Percentiles rank a stretch among this genome's conserved stretches.
phyloP scores from a whole-genome alignment of 2,888 invertebrate species.

The Drosophila koepferae region DNA sequence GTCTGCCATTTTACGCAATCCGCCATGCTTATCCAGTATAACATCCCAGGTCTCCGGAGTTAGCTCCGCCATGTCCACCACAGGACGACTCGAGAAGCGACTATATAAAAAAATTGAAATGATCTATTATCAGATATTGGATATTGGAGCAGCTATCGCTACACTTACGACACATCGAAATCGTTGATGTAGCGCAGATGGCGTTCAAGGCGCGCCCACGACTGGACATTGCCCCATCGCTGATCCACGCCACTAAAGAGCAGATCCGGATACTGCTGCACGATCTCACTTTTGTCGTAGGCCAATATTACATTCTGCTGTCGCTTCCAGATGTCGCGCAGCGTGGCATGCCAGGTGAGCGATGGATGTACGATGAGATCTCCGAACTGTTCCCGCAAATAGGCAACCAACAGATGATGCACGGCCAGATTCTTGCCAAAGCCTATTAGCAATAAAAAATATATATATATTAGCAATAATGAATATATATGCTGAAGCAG shows the following conservation, averaged over 20 bases:
- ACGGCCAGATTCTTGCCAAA: conserved; percentile 85
- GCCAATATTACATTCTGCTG: conserved; percentile 86
- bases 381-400: conserved; percentile 86
- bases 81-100: conserved; percentile 83
- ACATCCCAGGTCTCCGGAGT: conserved; percentile 88
- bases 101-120: conserved; percentile 36
- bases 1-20: conserved; percentile 88
- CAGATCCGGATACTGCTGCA: conserved; percentile 80
- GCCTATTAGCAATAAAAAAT: conserved; percentile 72
- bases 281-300: conserved; percentile 85
- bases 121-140: too few relatives aligned
- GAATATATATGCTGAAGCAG: too few relatives aligned
- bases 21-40: conserved; percentile 87
- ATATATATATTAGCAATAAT: not conserved
- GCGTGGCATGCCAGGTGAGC: conserved; percentile 85
- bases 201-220: conserved; percentile 86
- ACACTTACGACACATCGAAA: conserved; percentile 81
- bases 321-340: conserved; percentile 86
- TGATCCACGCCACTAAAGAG: conserved; percentile 88
- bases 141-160: not conserved
- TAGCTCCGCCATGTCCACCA: conserved; percentile 89
- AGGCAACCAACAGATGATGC: conserved; percentile 86
- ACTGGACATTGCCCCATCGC: conserved; percentile 89
- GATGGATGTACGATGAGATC: conserved; percentile 86
- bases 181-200: conserved; percentile 85